Percentiles rank a stretch among this genome's conserved stretches.
Evolutionary conservation across 2,888 invertebrate genomes (phyloP).

Genomic region (Strigamia transsilvanica): DNA sequence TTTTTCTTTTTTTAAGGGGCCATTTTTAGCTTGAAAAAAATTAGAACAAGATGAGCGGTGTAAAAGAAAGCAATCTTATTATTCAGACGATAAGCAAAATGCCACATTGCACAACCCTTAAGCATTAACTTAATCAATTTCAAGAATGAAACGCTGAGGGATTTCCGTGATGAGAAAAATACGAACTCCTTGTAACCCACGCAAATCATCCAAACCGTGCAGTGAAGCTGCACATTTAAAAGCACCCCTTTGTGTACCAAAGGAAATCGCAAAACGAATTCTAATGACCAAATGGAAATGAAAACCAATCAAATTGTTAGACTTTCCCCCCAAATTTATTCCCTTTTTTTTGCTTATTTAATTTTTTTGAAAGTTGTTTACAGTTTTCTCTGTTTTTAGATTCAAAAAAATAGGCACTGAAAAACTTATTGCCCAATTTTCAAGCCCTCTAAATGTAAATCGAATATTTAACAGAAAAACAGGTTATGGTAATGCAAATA

Average conservation of each 20-base stretch:
- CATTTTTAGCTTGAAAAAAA: background rate
- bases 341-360: background rate
- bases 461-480: background rate
- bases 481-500: background rate
- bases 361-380: background rate
- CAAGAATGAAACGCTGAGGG: conserved; percentile 29
- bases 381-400: no score
- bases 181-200: conserved; percentile 21
- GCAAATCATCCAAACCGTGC: conserved; percentile 15
- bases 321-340: background rate
- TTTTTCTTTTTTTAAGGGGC: background rate
- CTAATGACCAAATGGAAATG: background rate
- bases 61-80: conserved; percentile 18
- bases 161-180: conserved; percentile 34
- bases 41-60: conserved; percentile 11
- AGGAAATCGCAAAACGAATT: conserved; percentile 5
- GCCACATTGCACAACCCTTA: conserved; percentile 23
- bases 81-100: conserved; percentile 28
- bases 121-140: conserved; percentile 47
- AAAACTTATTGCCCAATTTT: background rate
- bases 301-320: background rate
- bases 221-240: conserved; percentile 33
- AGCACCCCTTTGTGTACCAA: conserved; percentile 29
- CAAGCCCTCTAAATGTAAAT: background rate
- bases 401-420: background rate